Base-by-base conservation (phyloP, 2,113 vertebrate species). In the Sander vitreus region DNA sequence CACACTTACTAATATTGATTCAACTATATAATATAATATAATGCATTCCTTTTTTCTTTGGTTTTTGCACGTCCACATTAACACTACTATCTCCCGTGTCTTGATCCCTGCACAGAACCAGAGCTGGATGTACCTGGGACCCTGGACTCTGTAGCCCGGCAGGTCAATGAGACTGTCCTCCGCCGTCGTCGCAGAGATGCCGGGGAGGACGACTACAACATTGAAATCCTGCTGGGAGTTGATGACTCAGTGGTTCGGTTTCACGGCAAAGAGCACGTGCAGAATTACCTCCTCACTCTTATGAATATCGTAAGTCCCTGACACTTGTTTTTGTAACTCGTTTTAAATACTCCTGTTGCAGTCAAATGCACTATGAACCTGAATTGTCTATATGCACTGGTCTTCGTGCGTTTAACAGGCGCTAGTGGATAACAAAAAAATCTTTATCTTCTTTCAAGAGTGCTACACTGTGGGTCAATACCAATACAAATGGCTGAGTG, bases 181-280 rank as follows among this genome's bases (percentile, higher is more conserved):
- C 95, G 3, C 1, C 92, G 97, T 69, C 94, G 4, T 0, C 96
- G 96, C 13, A 92, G 98, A 43, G 96, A 99, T 0, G 94, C 95
- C 0, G 97, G 96, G 0, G 97, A 96, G 0, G 89, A 95, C 0
- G 96, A 98, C 92, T 98, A 99, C 95, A 99, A 98, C 94, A 99
- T 99, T 0, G 98, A 99, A 88, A 96, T 99, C 85, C 97, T 99
- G 39, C 95, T 99, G 68, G 98, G 97, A 0, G 98, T 99, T 25
- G 98, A 99, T 0, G 98, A 99, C 93, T 98, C 98, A 0, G 98
- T 99, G 0, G 98, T 99, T 65, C 96, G 98, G 1, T 99, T 99
- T 89, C 98, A 99, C 0, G 98, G 98, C 84, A 99, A 99, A 84
- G 98, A 99, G 81, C 98, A 99, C 0, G 98, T 99, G n/a, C 98